Evolutionary conservation across 2,113 vertebrate species (phyloP), one percentile per base, ranked within the genome.

Genomic region (Saccopteryx leptura): DNA sequence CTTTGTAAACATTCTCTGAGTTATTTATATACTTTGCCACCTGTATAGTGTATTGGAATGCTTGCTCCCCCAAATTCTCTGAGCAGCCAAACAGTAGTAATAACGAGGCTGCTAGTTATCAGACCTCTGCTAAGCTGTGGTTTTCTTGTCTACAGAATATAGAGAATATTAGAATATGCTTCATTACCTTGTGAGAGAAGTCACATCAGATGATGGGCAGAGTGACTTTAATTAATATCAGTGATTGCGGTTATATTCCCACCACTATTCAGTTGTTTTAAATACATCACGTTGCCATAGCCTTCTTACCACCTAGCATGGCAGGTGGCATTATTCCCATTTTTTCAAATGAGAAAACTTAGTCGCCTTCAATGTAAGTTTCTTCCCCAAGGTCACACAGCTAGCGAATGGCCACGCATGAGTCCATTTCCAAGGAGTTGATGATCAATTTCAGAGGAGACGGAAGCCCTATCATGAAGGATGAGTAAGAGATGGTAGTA

Each of bases 1-100:
- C 28, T 88, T 93, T 93, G 52, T 88, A 85, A 93, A 90, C 63
- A 86, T 58, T 92, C n/a, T 61, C 79, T 91, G 90, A 76, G 17
- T 81, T 95, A 63, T 66, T 24, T 94, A 33, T 33, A 60, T 7
- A 74, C 65, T 93, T 94, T 84, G 68, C 54, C 74, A 58, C 54
- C 68, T 72, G 2, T 65, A 48, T 60, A 33, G 33, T 88, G 33
- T 56, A 91, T 91, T 39, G 91, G 93, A 91, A 92, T 81, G 7
- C 19, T 94, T 54, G 26, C 39, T 23, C 56, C 21, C 12, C 9
- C 19, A 50, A 89, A n/a, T 90, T 83, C 54, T 96, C 31, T 90
- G 39, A 88, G 61, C 50, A 93, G n/a, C 11, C n/a, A 74, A 91
- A 87, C 65, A 31, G 33, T 94, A 66, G 58, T 91, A 69, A 52